Percentiles rank a stretch among this genome's conserved stretches.
Evolutionary conservation across 2,888 invertebrate species (phyloP).

Genomic region (Mechanitis mazaeus): DNA sequence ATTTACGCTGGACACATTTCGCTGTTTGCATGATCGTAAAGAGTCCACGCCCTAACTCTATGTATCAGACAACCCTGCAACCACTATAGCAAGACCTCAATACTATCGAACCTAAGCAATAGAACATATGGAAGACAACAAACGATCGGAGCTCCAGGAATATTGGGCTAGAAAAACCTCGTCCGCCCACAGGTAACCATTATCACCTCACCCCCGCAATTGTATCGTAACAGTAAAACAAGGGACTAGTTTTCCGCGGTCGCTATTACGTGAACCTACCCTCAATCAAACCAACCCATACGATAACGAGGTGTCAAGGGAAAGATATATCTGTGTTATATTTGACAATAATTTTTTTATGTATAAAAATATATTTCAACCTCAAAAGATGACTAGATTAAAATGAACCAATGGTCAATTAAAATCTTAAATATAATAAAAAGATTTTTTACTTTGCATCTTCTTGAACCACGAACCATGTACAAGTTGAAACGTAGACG

Average conservation of each 20-base stretch:
- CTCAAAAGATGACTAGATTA: conserved; percentile 19
- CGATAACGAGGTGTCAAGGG: neutral
- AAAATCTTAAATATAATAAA: conserved; percentile 38
- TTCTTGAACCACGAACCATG: conserved; percentile 39
- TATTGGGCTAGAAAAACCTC: conserved; percentile 41
- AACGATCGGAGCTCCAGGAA: conserved; percentile 27
- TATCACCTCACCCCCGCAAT: conserved; percentile 59
- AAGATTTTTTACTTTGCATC: conserved; percentile 32
- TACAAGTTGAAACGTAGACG: conserved; percentile 52
- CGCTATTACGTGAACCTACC: conserved; percentile 45
- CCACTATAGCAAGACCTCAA: conserved; percentile 25
- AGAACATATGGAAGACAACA: neutral
- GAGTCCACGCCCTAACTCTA: conserved; percentile 57
- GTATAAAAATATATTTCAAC: neutral
- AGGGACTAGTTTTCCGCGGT: conserved; percentile 51
- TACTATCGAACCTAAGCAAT: conserved; percentile 16
- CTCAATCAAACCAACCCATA: conserved; percentile 17
- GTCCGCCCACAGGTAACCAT: conserved; percentile 57
- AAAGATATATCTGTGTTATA: neutral
- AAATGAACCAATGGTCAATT: conserved; percentile 36
- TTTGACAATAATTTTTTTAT: neutral
- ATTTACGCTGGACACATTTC: conserved; percentile 59
- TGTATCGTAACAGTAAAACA: conserved; percentile 57
- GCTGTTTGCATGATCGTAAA: conserved; percentile 69
- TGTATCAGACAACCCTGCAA: conserved; percentile 45